phyloP scores from a whole-genome alignment of 2,113 vertebrate genomes.

The Herpailurus yagouaroundi region DNA sequence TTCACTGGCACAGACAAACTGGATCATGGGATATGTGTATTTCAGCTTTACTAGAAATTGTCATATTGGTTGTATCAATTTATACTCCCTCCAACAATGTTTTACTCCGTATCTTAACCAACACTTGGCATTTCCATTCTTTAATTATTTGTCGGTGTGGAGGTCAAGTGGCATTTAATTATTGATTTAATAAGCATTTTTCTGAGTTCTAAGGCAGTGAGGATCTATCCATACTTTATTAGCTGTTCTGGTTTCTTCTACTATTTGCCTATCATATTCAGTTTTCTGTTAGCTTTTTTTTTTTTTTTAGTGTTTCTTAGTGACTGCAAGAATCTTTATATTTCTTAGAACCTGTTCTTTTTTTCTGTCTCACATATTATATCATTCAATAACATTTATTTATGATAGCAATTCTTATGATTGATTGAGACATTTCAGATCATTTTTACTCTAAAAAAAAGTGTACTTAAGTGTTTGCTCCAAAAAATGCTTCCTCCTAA shows the following conservation, averaged over 20 bases:
- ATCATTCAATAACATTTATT: neutral
- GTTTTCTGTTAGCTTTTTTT: neutral
- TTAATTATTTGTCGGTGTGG: neutral
- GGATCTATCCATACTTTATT: neutral
- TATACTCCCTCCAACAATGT: neutral
- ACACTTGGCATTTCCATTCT: neutral
- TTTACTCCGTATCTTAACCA: neutral
- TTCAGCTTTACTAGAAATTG: constrained; percentile 32
- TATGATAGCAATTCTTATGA: neutral
- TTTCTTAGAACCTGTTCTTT: neutral
- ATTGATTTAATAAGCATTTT: constrained; percentile 6
- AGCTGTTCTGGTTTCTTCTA: neutral
- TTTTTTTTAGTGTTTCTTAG: neutral
- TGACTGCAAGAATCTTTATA: neutral
- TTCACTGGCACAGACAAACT: neutral
- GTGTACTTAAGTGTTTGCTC: neutral
- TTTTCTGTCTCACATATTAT: constrained; percentile 1
- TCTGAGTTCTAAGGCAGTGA: neutral
- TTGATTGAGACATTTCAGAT: neutral
- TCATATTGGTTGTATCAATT: neutral
- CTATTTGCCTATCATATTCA: neutral
- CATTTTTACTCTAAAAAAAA: neutral
- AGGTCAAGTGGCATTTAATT: neutral
- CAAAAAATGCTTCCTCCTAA: neutral
- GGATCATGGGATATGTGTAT: neutral